Evolutionary conservation across 1,140 invertebrate species (phyloP).

Genomic region (Hycleus phaleratus): DNA sequence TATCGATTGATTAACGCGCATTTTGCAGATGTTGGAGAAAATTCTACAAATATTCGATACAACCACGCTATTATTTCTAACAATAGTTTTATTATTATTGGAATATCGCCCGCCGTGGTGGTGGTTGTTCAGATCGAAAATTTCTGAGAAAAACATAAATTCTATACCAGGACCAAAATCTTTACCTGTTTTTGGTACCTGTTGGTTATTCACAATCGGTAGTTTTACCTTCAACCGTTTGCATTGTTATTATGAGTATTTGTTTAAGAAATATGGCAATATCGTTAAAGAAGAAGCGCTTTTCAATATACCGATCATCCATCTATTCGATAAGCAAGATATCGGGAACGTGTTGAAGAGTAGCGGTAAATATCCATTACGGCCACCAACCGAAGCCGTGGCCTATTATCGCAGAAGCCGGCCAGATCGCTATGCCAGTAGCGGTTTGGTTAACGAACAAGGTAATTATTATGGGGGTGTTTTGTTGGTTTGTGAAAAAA

Average conservation of each 20-base stretch:
- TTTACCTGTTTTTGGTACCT: constrained; percentile 69
- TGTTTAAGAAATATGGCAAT: constrained; percentile 62
- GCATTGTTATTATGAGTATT: constrained; percentile 70
- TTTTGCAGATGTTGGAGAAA: constrained; percentile 22
- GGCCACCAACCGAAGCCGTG: constrained; percentile 77
- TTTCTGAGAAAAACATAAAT: constrained; percentile 7
- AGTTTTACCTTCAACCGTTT: constrained; percentile 64
- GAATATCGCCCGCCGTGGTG: constrained; percentile 29
- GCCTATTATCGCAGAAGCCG: constrained; percentile 65
- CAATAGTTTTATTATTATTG: constrained; percentile 23
- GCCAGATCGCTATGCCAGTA: constrained; percentile 69
- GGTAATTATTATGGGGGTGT: constrained; percentile 27
- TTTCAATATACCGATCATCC: constrained; percentile 67
- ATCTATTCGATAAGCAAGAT: constrained; percentile 64
- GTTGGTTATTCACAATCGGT: constrained; percentile 65
- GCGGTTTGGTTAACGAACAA: constrained; percentile 76
- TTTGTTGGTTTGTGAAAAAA: not conserved
- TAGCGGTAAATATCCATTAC: constrained; percentile 63
- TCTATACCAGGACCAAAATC: constrained; percentile 66
- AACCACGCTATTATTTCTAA: constrained; percentile 10
- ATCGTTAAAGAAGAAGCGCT: constrained; percentile 70
- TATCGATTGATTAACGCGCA: too few relatives aligned
- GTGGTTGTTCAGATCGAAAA: constrained; percentile 15
- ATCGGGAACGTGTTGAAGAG: constrained; percentile 69
- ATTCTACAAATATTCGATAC: constrained; percentile 13